A percentile compares a stretch with the other conserved stretches of the same genome.
Conservation (phyloP, 2,797 vertebrate species). For the Echiichthys vipera region DNA sequence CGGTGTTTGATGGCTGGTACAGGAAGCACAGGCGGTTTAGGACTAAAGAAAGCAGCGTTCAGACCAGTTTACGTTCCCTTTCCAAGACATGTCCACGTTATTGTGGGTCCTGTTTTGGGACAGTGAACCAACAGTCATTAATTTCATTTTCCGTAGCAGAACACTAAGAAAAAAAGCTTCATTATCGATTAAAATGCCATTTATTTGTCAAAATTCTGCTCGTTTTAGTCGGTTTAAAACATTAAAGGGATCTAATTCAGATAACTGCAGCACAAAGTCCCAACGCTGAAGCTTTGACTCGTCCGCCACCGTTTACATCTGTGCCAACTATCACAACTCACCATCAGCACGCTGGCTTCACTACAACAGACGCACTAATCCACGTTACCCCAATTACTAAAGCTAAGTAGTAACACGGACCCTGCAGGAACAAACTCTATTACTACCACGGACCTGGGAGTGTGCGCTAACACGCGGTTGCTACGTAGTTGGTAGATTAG, state of each 20-base stretch:
- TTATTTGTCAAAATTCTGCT: neutral
- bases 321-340: constrained; percentile 5
- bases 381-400: constrained; percentile 40
- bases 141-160: neutral
- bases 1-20: neutral
- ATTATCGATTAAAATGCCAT: neutral
- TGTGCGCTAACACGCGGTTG: constrained; percentile 29
- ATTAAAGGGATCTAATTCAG: neutral
- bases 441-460: constrained; percentile 17
- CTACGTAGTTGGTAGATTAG: constrained; percentile 12
- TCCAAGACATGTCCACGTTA: neutral
- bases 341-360: constrained; percentile 23
- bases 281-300: constrained; percentile 7
- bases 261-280: constrained; percentile 19
- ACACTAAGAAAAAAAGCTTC: neutral
- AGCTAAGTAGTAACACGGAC: constrained; percentile 29
- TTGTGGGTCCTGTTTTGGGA: neutral
- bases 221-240: neutral
- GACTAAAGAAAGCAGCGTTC: neutral
- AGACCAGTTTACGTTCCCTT: neutral
- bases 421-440: constrained; percentile 13
- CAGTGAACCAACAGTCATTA: neutral
- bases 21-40: constrained; percentile 10
- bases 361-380: constrained; percentile 44
- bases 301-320: constrained; percentile 39